Evolutionary conservation across 2,888 invertebrate species (phyloP).

Genomic region (Drosophila nr. fundita): DNA sequence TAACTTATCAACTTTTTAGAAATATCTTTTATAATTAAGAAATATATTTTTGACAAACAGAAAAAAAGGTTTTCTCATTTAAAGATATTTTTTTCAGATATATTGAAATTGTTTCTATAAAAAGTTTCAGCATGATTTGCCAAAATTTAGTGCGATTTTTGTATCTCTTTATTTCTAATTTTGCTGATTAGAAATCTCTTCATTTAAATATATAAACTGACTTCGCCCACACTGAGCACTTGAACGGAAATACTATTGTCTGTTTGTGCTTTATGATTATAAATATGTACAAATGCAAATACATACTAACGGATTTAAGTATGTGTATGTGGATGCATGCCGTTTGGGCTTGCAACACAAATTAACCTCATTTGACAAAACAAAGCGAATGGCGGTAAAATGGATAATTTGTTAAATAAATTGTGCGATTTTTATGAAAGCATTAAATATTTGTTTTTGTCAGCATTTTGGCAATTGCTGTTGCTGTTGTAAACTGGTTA

Average conservation of each 20-base stretch:
- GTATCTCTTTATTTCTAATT: neutral
- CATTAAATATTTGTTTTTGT: conserved; percentile 49
- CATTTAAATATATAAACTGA: neutral
- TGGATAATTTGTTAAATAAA: conserved; percentile 84
- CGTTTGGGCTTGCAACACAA: conserved; percentile 76
- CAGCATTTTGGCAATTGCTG: conserved; percentile 15
- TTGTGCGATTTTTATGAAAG: conserved; percentile 72
- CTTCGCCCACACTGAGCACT: neutral
- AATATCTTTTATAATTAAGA: neutral
- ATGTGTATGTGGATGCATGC: conserved; percentile 20
- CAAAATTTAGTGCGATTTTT: neutral
- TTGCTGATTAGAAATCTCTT: neutral
- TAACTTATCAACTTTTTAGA: neutral
- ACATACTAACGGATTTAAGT: neutral
- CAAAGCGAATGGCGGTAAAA: conserved; percentile 77
- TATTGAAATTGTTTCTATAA: neutral
- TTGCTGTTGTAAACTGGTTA: conserved; percentile 57
- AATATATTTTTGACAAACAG: neutral
- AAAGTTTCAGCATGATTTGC: neutral
- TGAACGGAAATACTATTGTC: neutral
- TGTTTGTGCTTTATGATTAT: neutral
- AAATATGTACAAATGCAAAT: neutral
- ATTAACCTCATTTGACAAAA: conserved; percentile 85
- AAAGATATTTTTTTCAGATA: neutral
- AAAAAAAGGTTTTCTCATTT: neutral